Conservation (phyloP, 2,113 vertebrate genomes). For the Fukomys damarensis region DNA sequence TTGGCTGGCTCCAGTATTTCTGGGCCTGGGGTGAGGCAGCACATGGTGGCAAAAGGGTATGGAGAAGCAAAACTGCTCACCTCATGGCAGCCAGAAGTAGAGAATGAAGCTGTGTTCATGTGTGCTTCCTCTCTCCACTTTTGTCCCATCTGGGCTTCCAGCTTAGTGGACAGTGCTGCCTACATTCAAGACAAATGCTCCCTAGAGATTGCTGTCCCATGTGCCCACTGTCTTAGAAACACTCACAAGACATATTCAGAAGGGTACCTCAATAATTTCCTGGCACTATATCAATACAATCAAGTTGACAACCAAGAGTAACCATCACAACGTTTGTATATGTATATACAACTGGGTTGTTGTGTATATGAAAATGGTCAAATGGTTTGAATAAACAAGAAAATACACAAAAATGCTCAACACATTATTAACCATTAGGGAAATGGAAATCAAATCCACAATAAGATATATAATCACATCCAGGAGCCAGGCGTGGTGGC, state of each 20-base stretch:
- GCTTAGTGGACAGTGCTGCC: not conserved
- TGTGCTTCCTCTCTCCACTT: not conserved
- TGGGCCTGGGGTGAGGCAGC: not conserved
- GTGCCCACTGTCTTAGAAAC: not conserved
- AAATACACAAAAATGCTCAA: slow-evolving; percentile 13
- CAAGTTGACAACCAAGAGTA: not conserved
- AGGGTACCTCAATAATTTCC: not conserved
- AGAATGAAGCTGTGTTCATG: not conserved
- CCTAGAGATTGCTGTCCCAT: not conserved
- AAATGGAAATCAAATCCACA: slow-evolving; percentile 34
- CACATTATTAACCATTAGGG: not conserved
- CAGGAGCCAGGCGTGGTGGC: too few relatives aligned
- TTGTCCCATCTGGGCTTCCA: not conserved
- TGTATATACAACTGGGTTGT: not conserved
- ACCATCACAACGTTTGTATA: not conserved
- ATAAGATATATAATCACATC: not conserved
- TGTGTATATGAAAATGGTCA: not conserved
- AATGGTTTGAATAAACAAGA: slow-evolving; percentile 30
- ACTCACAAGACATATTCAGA: not conserved
- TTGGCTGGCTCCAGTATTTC: not conserved
- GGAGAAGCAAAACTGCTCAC: not conserved
- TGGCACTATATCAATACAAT: not conserved
- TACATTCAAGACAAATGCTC: not conserved
- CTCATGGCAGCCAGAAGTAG: not conserved
- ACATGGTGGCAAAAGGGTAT: not conserved